phyloP scores from a whole-genome alignment of 2,888 invertebrate species.

The Pterostichus madidus region DNA sequence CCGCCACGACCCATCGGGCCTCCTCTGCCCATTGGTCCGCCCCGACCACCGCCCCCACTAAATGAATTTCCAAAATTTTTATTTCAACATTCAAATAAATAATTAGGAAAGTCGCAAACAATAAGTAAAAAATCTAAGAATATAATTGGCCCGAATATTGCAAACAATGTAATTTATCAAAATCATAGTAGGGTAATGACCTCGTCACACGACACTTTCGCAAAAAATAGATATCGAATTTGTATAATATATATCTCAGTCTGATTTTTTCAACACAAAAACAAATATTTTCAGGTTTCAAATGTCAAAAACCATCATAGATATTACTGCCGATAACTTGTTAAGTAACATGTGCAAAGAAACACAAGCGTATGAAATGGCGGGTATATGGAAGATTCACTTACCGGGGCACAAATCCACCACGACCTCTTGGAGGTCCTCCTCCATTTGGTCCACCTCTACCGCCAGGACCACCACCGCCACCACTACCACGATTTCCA shows the following conservation, averaged over 20 bases:
- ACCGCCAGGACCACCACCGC: constrained; percentile 47
- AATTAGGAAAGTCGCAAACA: neutral
- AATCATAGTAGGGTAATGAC: constrained; percentile 41
- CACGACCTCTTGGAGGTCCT: constrained; percentile 62
- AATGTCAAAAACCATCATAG: constrained; percentile 50
- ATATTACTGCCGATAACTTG: constrained; percentile 19
- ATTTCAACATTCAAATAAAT: constrained; percentile 11
- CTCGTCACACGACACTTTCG: constrained; percentile 17
- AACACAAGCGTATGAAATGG: constrained; percentile 35
- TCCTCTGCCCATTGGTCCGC: constrained; percentile 66
- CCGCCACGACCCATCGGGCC: constrained; percentile 68
- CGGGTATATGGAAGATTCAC: constrained; percentile 36
- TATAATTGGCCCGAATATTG: constrained; percentile 25
- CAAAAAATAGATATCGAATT: constrained; percentile 3
- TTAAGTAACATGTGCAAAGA: constrained; percentile 5
- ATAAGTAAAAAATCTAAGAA: constrained; percentile 21
- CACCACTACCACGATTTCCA: constrained; percentile 28
- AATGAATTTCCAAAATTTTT: constrained; percentile 27
- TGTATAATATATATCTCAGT: neutral
- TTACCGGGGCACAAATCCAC: constrained; percentile 64
- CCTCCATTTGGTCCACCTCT: constrained; percentile 59
- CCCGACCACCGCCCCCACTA: constrained; percentile 65
- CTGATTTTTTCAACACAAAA: constrained; percentile 24
- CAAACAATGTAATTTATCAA: neutral
- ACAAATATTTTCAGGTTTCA: constrained; percentile 44